A percentile compares a stretch with the other conserved stretches of the same genome.
phyloP scores from a whole-genome alignment of 2,888 invertebrate genomes.

The Leptura quadrifasciata region DNA sequence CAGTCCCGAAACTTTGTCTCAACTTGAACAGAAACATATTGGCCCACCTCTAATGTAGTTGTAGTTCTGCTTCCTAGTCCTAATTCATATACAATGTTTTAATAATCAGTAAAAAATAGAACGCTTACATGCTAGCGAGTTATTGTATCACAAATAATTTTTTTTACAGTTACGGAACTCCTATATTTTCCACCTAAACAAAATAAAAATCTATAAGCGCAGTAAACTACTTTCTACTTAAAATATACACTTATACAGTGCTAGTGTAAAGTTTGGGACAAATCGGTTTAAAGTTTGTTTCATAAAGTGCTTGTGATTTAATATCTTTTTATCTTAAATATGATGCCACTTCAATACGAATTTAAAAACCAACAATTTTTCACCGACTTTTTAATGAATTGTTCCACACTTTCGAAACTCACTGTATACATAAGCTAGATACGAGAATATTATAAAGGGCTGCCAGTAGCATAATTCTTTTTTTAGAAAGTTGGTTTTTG shows the following conservation, averaged over 20 bases:
- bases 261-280: no score
- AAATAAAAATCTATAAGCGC: neutral
- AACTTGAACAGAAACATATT: neutral
- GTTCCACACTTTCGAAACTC: no score
- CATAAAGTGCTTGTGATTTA: no score
- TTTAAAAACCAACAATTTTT: no score
- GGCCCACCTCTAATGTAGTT: neutral
- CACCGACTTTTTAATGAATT: no score
- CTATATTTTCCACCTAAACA: neutral
- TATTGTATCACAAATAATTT: constrained; percentile 42
- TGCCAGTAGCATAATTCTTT: no score
- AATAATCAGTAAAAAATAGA: neutral
- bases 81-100: neutral
- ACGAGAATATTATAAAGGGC: no score
- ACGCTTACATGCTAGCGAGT: constrained; percentile 26
- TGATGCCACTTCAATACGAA: no score
- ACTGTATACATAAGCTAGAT: no score
- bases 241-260: neutral
- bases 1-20: neutral
- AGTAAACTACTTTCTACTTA: neutral
- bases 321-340: no score
- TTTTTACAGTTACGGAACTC: neutral
- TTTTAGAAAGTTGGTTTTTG: no score
- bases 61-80: neutral
- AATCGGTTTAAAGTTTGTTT: no score